A percentile compares a stretch with the other conserved stretches of the same genome.
phyloP scores from a whole-genome alignment of 2,888 invertebrate genomes.

The Scotopteryx bipunctaria region DNA sequence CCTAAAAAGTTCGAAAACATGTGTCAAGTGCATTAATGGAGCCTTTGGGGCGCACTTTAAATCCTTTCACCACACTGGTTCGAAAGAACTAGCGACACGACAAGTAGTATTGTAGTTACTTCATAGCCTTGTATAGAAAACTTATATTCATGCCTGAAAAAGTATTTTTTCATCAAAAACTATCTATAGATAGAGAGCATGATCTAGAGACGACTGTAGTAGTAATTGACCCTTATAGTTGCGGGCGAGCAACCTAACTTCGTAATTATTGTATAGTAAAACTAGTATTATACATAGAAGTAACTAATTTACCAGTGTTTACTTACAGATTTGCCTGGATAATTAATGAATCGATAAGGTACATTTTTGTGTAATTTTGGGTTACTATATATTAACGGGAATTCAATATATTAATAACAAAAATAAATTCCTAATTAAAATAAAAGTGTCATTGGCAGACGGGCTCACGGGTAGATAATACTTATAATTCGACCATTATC shows the following conservation, averaged over 20 bases:
- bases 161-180: not conserved
- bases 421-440: slow-evolving; percentile 1
- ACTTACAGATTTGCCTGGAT: slow-evolving; percentile 36
- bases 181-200: slow-evolving; percentile 58
- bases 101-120: too few species aligned
- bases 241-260: slow-evolving; percentile 69
- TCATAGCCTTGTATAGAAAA: slow-evolving; percentile 10
- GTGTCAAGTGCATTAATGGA: too few species aligned
- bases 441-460: not conserved
- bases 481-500: not conserved
- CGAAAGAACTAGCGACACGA: too few species aligned
- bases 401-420: not conserved
- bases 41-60: too few species aligned
- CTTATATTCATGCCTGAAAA: slow-evolving; percentile 16
- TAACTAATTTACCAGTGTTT: slow-evolving; percentile 33
- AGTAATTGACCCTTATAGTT: slow-evolving; percentile 42
- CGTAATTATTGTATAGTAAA: slow-evolving; percentile 29
- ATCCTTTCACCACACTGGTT: too few species aligned
- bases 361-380: slow-evolving; percentile 25
- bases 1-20: too few species aligned
- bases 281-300: slow-evolving; percentile 24
- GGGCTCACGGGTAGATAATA: not conserved
- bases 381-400: not conserved
- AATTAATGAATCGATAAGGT: slow-evolving; percentile 29
- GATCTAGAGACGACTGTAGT: slow-evolving; percentile 48